These are phyloP conservation scores for Drosophila sturtevanti DNA, from an alignment of 1,140 invertebrate genomes.

Conservation along the genomic window DNA sequence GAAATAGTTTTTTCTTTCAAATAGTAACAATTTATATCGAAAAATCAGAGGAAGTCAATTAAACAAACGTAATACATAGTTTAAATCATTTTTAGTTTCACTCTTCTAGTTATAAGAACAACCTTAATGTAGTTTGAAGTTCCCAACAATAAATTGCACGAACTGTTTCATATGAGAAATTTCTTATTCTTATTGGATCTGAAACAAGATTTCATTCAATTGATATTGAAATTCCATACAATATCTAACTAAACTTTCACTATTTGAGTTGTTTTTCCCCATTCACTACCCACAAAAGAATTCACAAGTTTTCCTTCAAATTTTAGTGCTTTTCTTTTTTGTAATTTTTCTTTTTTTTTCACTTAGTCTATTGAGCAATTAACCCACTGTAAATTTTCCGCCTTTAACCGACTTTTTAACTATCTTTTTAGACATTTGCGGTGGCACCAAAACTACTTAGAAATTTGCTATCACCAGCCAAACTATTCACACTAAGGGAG, in stretches of 20 bases:
- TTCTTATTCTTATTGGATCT: too few species aligned
- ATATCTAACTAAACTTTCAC: slow-evolving; percentile 1
- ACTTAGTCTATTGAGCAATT: slow-evolving; percentile 62
- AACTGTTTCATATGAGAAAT: too few species aligned
- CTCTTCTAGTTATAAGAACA: too few species aligned
- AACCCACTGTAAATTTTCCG: slow-evolving; percentile 11
- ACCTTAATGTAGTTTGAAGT: too few species aligned
- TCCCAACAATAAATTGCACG: too few species aligned
- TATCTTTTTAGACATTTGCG: slow-evolving; percentile 67
- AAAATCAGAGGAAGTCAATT: too few species aligned
- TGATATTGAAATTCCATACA: too few species aligned
- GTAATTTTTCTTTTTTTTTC: slow-evolving; percentile 33
- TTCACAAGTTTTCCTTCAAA: slow-evolving; percentile 3
- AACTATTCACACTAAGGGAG: slow-evolving; percentile 61
- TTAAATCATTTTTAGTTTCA: too few species aligned
- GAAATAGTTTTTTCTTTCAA: too few species aligned
- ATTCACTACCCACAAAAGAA: not conserved
- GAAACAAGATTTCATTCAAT: too few species aligned
- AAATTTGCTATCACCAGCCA: slow-evolving; percentile 72
- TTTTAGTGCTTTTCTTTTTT: not conserved
- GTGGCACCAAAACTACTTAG: slow-evolving; percentile 75
- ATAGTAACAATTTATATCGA: too few species aligned
- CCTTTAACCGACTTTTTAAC: not conserved
- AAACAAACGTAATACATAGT: too few species aligned
- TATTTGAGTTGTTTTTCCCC: not conserved